Conservation (phyloP, 2,113 vertebrate genomes). For the Pardalotus punctatus region DNA sequence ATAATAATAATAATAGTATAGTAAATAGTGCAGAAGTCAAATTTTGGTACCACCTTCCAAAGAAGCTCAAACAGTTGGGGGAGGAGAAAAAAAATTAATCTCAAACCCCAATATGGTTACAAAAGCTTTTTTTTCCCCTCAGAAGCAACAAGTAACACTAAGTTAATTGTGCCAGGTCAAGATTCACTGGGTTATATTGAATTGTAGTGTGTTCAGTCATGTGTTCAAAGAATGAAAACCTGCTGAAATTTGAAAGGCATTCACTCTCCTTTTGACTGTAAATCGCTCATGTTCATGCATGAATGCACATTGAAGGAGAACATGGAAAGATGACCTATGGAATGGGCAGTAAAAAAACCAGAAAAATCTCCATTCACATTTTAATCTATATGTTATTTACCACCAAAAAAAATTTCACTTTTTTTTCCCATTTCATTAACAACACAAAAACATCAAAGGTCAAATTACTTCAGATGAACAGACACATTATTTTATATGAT, state of each 20-base stretch:
- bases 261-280: neutral
- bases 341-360: neutral
- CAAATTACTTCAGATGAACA: neutral
- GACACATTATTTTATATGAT: neutral
- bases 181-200: neutral
- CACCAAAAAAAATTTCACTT: neutral
- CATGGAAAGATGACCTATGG: neutral
- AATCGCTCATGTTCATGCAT: accelerated
- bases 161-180: neutral
- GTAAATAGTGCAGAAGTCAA: accelerated
- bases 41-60: neutral
- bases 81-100: neutral
- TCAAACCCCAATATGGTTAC: neutral
- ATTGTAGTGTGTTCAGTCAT: neutral
- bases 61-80: neutral
- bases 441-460: neutral
- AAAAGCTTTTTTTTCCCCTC: neutral
- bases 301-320: neutral
- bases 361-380: neutral
- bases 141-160: neutral
- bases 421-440: neutral
- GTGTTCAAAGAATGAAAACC: neutral
- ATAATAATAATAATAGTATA: neutral
- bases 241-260: neutral
- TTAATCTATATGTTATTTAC: neutral